Evolutionary conservation across 1,140 invertebrate species (phyloP), one percentile per base, ranked within the genome.

Genomic region (Camponotus floridanus): DNA sequence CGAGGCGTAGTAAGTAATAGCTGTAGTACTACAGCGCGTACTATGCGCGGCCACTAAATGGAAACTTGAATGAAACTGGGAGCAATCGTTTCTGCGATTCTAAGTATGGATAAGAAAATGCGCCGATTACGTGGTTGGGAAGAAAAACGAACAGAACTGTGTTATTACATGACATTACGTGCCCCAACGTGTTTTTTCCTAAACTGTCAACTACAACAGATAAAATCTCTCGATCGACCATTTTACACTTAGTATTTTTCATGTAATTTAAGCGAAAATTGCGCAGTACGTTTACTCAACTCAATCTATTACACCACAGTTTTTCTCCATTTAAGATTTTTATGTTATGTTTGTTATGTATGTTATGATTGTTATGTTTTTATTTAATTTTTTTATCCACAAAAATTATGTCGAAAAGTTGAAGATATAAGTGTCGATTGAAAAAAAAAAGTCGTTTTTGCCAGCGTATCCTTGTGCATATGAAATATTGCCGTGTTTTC

Each of bases 31-130:
- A 83, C 87, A 61, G 59, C 64, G 83, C 85, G 87, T 89, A 86
- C 87, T 91, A 89, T 81, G 86, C 86, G 73, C 51, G 90, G 74
- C 86, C 74, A 76, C 78, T 91, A 91, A 91, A 91, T 91, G 87
- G 87, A 91, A 91, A 91, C 88, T 80, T 92, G 91, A 92, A 92
- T 92, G 91, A 91, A 91, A 78, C 87, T 76, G 51, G 76, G 42
- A 64, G 89, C 84, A 88, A 83, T 76, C 51, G 89, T 91, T 91
- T 90, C 85, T 88, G 89, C 84, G 90, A 91, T 92, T 91, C 89
- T 87, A 88, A 86, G 79, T 86, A 74, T 61, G 91, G 91, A 91
- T 92, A 92, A 91, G 91, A 81, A 89, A 88, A 87, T 74, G 85
- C 86, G 70, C 68, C 87, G 89, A 85, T 88, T 89, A 91, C 81